Base-by-base conservation (phyloP, 2,113 vertebrate genomes). In the Myotis yumanensis region DNA sequence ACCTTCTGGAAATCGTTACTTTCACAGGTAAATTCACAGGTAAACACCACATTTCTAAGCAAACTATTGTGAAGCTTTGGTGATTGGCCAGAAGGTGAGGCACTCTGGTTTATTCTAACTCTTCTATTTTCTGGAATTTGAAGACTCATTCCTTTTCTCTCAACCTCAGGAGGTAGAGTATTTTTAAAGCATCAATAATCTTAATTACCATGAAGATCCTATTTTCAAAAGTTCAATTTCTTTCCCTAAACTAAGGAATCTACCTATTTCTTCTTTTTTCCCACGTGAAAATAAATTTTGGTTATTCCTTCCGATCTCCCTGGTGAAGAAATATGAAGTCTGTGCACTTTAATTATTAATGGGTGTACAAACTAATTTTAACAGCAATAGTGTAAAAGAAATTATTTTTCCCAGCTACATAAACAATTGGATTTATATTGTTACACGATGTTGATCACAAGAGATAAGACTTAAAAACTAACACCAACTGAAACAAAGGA, bases 401-500 rank as follows among this genome's bases (percentile, higher is more conserved):
- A 23, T 35, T 10, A 62, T 86, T 83, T 89, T 91, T 48, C 66
- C 43, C 76, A 32, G 28, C 25, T 91, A 66, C 46, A 30, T 83
- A 91, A 96, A 92, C 89, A 95, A 73, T 79, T 87, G 75, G 7
- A 88, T 93, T 93, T 82, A 75, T 93, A 93, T 89, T 93, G 76
- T 90, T 91, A 90, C 40, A 93, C 81, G 48, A 57, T 64, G 66
- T 54, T 93, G 89, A 91, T 96, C 40, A 52, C 9, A 91, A 94
- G 71, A 95, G 86, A 93, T 93, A 94, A 96, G 86, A 89, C 59
- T 73, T 64, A 40, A 62, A 72, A 71, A 69, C 30, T 72, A 62
- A 96, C 85, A 82, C 17, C 86, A 86, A 43, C 57, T 76, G 79
- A 35, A 93, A 97, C 93, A 96, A 94, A 97, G 59, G 82, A 76